Evolutionary conservation across 2,888 invertebrate species (phyloP).

Genomic region (Smittia sp.): DNA sequence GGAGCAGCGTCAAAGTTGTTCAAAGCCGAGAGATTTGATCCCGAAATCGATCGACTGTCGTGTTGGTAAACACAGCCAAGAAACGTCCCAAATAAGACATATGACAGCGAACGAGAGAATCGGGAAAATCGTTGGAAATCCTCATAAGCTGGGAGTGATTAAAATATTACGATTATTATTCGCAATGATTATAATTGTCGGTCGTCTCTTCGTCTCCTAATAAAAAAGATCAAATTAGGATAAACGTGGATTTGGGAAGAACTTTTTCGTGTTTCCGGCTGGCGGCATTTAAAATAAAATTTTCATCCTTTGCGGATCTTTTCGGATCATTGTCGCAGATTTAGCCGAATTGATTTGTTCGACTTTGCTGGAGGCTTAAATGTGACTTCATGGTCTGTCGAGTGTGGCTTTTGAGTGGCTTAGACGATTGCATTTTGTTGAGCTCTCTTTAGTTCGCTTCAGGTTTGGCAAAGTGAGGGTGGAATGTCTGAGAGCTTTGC

Average conservation of each 20-base stretch:
- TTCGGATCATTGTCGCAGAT: constrained; percentile 19
- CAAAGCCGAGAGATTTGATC: not conserved
- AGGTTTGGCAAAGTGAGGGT: no score
- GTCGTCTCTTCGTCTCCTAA: constrained; percentile 27
- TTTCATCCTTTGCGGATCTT: constrained; percentile 10
- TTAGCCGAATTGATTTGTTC: constrained; percentile 17
- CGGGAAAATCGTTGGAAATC: constrained; percentile 9
- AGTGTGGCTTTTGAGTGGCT: not conserved
- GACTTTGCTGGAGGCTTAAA: constrained; percentile 10
- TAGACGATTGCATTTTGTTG: not conserved
- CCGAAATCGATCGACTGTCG: not conserved
- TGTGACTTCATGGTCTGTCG: constrained; percentile 17
- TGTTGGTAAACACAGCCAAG: not conserved
- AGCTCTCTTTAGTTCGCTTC: no score
- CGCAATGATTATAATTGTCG: constrained; percentile 37
- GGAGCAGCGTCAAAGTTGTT: not conserved
- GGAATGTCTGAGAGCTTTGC: no score
- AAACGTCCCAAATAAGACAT: not conserved
- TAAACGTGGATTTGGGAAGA: constrained; percentile 44
- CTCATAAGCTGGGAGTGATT: constrained; percentile 43
- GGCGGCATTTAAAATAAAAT: constrained; percentile 11
- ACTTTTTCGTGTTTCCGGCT: not conserved
- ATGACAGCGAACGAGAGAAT: not conserved
- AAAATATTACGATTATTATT: constrained; percentile 44
- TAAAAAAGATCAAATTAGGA: constrained; percentile 45